Conservation (phyloP, 2,797 vertebrate genomes). For the Melanitta fusca region DNA sequence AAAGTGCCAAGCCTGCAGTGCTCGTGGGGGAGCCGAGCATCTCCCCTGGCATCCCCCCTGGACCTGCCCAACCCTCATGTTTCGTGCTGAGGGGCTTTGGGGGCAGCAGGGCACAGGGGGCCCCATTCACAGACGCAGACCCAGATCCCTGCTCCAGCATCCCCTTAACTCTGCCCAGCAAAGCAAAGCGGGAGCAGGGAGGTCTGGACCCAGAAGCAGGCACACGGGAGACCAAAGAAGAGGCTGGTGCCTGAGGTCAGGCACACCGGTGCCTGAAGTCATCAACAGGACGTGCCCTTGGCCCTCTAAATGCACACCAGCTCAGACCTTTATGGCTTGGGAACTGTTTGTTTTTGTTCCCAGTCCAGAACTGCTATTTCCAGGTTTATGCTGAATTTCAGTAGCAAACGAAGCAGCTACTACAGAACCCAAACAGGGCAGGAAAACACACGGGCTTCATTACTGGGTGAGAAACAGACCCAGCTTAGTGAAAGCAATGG, state of each 20-base stretch:
- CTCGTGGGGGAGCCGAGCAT: neutral
- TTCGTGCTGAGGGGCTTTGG: neutral
- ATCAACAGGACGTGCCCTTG: neutral
- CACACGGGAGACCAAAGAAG: neutral
- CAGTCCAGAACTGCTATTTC: neutral
- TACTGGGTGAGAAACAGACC: neutral
- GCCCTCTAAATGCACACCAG: neutral
- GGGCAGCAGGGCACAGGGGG: neutral
- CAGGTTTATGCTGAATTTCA: neutral
- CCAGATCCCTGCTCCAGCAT: neutral
- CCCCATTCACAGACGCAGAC: neutral
- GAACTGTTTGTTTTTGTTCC: neutral
- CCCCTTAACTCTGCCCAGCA: conserved; percentile 13
- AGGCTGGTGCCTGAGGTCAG: too few species aligned
- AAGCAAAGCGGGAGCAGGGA: neutral
- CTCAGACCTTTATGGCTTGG: neutral
- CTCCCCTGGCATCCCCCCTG: neutral
- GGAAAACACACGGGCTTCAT: neutral
- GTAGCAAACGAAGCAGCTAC: neutral
- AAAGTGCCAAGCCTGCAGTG: neutral
- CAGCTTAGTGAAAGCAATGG: neutral
- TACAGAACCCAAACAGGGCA: neutral
- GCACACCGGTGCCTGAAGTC: neutral
- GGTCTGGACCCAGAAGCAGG: neutral
- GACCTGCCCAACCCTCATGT: neutral